Evolutionary conservation across 2,888 invertebrate species (phyloP).

Genomic region (Sminthurides aquaticus): DNA sequence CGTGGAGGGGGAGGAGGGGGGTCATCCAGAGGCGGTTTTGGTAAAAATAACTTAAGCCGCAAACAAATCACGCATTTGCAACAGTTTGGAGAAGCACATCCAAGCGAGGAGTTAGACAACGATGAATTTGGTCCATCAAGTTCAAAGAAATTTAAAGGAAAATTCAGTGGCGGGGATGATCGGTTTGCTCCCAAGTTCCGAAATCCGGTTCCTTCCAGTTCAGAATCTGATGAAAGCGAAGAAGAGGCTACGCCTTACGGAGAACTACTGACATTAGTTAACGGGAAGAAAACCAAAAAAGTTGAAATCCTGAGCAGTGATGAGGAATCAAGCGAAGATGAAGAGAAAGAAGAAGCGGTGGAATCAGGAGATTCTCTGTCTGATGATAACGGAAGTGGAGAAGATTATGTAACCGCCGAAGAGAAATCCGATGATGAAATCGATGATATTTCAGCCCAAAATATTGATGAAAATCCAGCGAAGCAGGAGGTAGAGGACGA

Average conservation of each 20-base stretch:
- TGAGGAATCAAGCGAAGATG: slow-evolving; percentile 17
- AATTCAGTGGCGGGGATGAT: slow-evolving; percentile 12
- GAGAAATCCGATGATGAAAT: slow-evolving; percentile 52
- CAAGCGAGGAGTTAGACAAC: slow-evolving; percentile 31
- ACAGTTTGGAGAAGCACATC: slow-evolving; percentile 42
- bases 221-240: slow-evolving; percentile 35
- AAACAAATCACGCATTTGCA: slow-evolving; percentile 32
- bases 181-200: neutral
- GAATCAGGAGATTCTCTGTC: too few relatives aligned
- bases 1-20: slow-evolving; percentile 26
- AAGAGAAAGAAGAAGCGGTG: slow-evolving; percentile 21
- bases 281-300: slow-evolving; percentile 18
- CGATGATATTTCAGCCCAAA: neutral
- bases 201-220: neutral
- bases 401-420: slow-evolving; percentile 47
- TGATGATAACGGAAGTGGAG: slow-evolving; percentile 46
- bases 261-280: slow-evolving; percentile 35
- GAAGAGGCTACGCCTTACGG: slow-evolving; percentile 39
- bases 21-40: neutral
- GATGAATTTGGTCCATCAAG: slow-evolving; percentile 27
- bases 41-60: slow-evolving; percentile 3
- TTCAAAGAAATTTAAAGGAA: slow-evolving; percentile 11
- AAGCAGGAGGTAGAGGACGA: slow-evolving; percentile 1
- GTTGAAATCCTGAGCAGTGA: slow-evolving; percentile 34
- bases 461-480: slow-evolving; percentile 45